These are phyloP conservation scores for Hartigia nigra DNA, from an alignment of 2,888 invertebrate genomes.

Conservation along the genomic window DNA sequence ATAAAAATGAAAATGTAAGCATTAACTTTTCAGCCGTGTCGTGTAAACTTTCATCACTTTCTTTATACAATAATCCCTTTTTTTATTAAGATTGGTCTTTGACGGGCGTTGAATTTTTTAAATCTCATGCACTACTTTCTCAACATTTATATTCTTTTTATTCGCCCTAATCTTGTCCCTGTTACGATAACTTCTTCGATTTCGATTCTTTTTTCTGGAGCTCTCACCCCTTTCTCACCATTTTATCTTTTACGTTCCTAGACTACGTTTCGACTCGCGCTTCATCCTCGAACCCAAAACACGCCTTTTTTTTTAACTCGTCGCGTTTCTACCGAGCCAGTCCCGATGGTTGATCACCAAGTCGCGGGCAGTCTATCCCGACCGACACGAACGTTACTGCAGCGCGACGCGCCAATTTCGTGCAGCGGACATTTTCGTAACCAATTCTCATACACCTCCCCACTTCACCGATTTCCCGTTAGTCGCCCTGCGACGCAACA, in stretches of 20 bases:
- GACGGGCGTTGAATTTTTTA: neutral
- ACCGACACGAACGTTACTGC: constrained; percentile 60
- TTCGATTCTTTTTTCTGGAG: constrained; percentile 11
- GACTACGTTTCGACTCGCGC: constrained; percentile 1
- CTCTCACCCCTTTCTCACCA: constrained; percentile 3
- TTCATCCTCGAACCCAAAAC: constrained; percentile 7
- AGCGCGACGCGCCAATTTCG: constrained; percentile 60
- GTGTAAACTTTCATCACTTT: neutral
- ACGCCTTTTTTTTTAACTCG: constrained; percentile 23
- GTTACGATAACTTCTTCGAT: constrained; percentile 11
- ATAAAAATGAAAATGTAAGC: neutral
- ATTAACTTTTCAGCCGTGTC: neutral
- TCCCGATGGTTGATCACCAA: constrained; percentile 55
- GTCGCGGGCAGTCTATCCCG: constrained; percentile 54
- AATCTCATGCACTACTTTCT: neutral
- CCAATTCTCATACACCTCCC: constrained; percentile 43
- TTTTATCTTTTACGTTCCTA: constrained; percentile 12
- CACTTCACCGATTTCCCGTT: constrained; percentile 22
- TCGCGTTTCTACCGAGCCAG: constrained; percentile 47
- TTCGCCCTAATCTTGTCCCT: neutral
- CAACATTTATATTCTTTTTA: neutral
- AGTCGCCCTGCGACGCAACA: neutral
- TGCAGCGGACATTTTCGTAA: constrained; percentile 55
- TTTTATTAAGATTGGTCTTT: neutral
- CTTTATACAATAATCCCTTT: neutral